Conservation (phyloP, 2,888 invertebrate species). For the Orthonevra nobilis region DNA sequence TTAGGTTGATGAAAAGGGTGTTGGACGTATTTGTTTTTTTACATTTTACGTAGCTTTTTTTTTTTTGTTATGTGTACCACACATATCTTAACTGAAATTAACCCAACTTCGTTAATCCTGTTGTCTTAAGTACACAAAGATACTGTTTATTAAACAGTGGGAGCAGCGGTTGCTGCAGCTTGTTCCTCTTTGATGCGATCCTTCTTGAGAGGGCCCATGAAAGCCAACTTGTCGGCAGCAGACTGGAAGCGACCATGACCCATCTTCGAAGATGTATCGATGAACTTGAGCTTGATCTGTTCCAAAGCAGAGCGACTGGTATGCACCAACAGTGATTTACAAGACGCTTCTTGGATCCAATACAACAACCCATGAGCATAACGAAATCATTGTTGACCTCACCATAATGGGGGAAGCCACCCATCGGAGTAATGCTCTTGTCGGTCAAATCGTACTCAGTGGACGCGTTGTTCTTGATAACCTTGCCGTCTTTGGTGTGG, state of each 20-base stretch:
- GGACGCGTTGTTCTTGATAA: conserved; percentile 97
- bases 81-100: too few species aligned
- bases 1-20: too few species aligned
- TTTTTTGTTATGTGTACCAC: too few species aligned
- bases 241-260: conserved; percentile 99
- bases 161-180: conserved; percentile 81
- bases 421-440: conserved; percentile 97
- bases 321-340: conserved; percentile 85
- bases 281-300: conserved; percentile 98
- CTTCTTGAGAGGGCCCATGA: conserved; percentile 97
- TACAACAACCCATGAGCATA: conserved; percentile 93
- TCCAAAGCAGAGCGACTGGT: conserved; percentile 97
- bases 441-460: conserved; percentile 88
- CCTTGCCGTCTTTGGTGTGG: conserved; percentile 90
- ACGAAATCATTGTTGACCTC: conserved; percentile 99
- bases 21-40: too few species aligned
- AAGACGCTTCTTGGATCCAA: conserved; percentile 98
- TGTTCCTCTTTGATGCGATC: conserved; percentile 91
- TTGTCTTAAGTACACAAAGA: too few species aligned
- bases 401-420: conserved; percentile 99
- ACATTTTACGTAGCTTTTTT: conserved; percentile 1
- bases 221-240: too few species aligned
- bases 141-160: conserved; percentile 51
- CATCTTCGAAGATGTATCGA: conserved; percentile 98
- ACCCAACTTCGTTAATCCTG: too few species aligned